Percentiles rank a stretch among this genome's conserved stretches.
Conservation (phyloP, 2,113 vertebrate genomes). For the Cervus canadensis region DNA sequence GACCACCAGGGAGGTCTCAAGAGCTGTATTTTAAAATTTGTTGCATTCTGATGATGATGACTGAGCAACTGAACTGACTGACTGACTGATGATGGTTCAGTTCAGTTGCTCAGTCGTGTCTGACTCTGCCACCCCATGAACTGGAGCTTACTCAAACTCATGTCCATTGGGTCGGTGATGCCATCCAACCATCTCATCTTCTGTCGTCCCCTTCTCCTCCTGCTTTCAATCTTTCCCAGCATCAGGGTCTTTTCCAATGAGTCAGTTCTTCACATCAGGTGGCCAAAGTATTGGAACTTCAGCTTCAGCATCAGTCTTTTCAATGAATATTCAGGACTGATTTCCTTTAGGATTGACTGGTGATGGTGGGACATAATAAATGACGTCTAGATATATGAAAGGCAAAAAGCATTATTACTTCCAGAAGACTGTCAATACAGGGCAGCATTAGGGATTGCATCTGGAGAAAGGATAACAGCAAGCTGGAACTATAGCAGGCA, state of each 20-base stretch:
- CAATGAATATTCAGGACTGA: neutral
- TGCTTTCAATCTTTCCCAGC: neutral
- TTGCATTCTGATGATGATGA: neutral
- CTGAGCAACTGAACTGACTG: neutral
- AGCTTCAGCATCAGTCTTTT: neutral
- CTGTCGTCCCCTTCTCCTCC: neutral
- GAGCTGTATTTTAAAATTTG: neutral
- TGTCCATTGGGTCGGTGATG: neutral
- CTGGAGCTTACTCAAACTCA: neutral
- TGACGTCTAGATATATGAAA: neutral
- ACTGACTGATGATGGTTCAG: neutral
- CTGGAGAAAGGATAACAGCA: neutral
- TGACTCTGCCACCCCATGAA: neutral
- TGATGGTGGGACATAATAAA: neutral
- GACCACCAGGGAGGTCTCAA: neutral
- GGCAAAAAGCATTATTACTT: neutral
- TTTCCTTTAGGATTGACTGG: neutral
- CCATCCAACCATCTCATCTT: neutral
- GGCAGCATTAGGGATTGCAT: fast-evolving
- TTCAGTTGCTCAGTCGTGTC: neutral
- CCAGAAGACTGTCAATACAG: neutral
- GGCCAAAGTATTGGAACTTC: neutral
- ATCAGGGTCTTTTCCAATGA: neutral
- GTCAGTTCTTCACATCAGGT: neutral
- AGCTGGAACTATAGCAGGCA: neutral